phyloP scores from a whole-genome alignment of 2,888 invertebrate species.

The Pseudococcus longispinus region DNA sequence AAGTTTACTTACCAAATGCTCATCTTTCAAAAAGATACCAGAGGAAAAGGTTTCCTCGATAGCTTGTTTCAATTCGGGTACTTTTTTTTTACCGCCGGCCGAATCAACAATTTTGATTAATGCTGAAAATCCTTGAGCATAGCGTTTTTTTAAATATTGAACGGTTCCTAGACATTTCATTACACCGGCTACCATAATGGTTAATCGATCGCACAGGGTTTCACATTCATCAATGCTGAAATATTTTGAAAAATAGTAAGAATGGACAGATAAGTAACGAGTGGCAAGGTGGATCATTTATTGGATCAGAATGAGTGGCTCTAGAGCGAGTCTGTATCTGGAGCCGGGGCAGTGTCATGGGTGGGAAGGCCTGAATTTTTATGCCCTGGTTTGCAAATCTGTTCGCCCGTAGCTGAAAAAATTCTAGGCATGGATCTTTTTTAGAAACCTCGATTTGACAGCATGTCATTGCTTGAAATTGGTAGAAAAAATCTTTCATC shows the following conservation, averaged over 20 bases:
- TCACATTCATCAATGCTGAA: constrained; percentile 87
- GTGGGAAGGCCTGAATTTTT: too few species aligned
- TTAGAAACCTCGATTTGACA: too few species aligned
- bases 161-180: constrained; percentile 77
- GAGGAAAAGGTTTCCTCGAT: constrained; percentile 66
- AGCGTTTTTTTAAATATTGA: constrained; percentile 74
- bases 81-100: constrained; percentile 59
- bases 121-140: constrained; percentile 74
- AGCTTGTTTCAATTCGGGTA: constrained; percentile 65
- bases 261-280: too few species aligned
- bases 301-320: too few species aligned
- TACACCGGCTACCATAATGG: constrained; percentile 77
- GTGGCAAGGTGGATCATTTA: too few species aligned
- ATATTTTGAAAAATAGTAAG: not conserved
- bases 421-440: too few species aligned
- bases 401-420: too few species aligned
- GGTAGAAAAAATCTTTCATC: too few species aligned
- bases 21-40: constrained; percentile 68
- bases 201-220: constrained; percentile 77
- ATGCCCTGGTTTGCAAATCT: too few species aligned
- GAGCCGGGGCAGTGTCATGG: too few species aligned
- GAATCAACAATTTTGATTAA: constrained; percentile 63
- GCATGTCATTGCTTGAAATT: too few species aligned
- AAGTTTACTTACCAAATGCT: constrained; percentile 69
- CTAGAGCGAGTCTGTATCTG: too few species aligned